Base-by-base conservation (phyloP, 2,113 vertebrate species). In the Parotia lawesii region DNA sequence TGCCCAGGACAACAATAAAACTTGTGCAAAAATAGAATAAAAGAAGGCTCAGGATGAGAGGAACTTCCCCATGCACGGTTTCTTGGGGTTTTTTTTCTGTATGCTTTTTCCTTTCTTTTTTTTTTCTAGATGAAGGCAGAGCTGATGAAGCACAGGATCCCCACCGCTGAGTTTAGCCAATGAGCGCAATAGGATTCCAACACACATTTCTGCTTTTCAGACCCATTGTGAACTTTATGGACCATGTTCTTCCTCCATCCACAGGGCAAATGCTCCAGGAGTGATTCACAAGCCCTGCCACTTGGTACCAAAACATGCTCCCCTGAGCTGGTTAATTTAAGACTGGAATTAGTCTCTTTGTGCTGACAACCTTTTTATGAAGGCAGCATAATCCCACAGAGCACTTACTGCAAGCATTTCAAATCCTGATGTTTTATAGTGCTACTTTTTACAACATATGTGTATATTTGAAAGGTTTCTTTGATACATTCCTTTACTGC, bases 301-400 rank as follows among this genome's bases (percentile, higher is more conserved):
- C 75, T 88, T 3, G 2, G 69, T 91, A 87, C 61, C 65, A 91
- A 79, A 92, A 93, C 62, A 73, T 62, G 65, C 42, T 84, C 11
- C 79, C 67, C 88, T 87, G 92, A 94, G 77, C 70, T 92, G 73
- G 66, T 82, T 97, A 84, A 94, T 87, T 90, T 89, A 94, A 94
- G 66, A 72, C 44, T 89, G 64, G 83, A 95, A 95, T 89, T 72
- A 91, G 87, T 71, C 82, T 94, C 56, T 95, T 96, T 94, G 60
- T 90, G 94, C 94, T 72, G 90, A 89, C 70, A 48, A 80, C 40
- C 70, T 85, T 92, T 97, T 96, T 74, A 88, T 44, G 64, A 97
- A 94, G 81, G 90, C 65, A 71, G 67, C n/a, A 57, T 64, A 93
- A 90, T 91, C 90, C 77, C 75, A 91, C 82, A 72, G 85, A 85